Conservation (phyloP, 2,113 vertebrate genomes). For the Chionis minor region DNA sequence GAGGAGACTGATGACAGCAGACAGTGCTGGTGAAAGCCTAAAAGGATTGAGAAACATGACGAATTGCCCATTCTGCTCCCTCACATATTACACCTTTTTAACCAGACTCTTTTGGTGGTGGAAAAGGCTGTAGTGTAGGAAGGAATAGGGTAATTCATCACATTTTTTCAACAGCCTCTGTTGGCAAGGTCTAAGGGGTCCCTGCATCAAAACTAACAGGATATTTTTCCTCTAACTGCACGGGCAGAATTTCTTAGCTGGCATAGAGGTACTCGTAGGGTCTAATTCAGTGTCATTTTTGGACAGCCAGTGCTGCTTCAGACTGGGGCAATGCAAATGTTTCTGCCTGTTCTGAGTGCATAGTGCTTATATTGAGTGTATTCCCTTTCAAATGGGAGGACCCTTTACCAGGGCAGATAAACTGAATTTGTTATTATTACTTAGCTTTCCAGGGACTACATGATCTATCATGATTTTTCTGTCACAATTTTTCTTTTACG, state of each 20-base stretch:
- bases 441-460: neutral
- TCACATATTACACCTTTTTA: neutral
- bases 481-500: neutral
- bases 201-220: neutral
- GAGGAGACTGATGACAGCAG: neutral
- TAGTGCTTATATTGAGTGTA: neutral
- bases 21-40: neutral
- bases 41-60: neutral
- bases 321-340: rapidly evolving
- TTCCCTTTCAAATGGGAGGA: neutral
- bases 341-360: neutral
- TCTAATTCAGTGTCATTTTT: neutral
- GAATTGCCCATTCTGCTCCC: neutral
- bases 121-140: neutral
- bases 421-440: neutral
- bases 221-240: neutral
- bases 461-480: neutral
- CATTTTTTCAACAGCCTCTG: neutral
- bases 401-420: neutral
- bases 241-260: neutral
- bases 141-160: neutral
- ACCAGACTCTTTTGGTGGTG: neutral
- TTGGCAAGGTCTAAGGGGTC: neutral
- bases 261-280: neutral
- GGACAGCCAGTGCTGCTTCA: neutral